These are phyloP conservation scores for Burhinus oedicnemus DNA, from an alignment of 2,113 vertebrate genomes.

Conservation along the genomic window DNA sequence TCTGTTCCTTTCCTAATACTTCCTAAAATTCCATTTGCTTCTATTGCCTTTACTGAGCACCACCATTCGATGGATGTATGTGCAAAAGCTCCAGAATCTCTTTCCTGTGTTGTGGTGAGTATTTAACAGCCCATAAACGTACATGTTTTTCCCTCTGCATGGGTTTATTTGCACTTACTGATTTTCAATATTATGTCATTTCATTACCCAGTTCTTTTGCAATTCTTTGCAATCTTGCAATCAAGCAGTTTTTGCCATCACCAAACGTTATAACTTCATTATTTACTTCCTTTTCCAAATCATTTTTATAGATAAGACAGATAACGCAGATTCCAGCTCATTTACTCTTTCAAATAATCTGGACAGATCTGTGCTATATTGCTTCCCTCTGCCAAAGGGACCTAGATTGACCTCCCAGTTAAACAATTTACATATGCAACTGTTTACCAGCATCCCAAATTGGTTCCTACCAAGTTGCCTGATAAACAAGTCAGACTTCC, in stretches of 20 bases:
- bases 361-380: not conserved
- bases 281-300: not conserved
- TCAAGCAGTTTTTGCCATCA: not conserved
- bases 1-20: not conserved
- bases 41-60: not conserved
- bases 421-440: not conserved
- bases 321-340: not conserved
- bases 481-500: not conserved
- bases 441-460: not conserved
- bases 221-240: not conserved
- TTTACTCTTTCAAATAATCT: not conserved
- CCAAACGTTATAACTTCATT: not conserved
- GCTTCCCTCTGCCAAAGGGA: not conserved
- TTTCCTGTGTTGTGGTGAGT: not conserved
- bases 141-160: not conserved
- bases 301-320: not conserved
- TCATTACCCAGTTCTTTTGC: not conserved
- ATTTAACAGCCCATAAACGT: not conserved
- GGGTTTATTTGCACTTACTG: not conserved
- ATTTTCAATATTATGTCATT: not conserved
- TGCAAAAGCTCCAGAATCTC: not conserved
- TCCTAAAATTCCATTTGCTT: not conserved
- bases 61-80: rapidly evolving
- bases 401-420: not conserved
- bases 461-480: not conserved